A percentile compares a stretch with the other conserved stretches of the same genome.
Conservation (phyloP, 2,888 invertebrate species). For the Chymomyza procnemis region DNA sequence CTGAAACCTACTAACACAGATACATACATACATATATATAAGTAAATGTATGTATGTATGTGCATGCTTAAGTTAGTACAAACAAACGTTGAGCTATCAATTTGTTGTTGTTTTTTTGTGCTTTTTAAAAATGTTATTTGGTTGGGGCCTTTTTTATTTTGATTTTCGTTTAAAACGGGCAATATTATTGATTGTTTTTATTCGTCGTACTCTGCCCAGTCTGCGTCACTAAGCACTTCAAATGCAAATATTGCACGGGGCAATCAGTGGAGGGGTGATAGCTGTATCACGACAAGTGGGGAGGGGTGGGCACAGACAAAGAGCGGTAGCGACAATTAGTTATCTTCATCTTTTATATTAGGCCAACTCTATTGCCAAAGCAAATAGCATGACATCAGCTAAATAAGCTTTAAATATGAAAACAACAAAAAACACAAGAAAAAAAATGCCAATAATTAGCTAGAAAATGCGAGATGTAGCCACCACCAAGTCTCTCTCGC, state of each 20-base stretch:
- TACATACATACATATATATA: too few relatives aligned
- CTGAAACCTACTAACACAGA: background rate
- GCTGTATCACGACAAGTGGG: too few relatives aligned
- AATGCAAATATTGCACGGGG: background rate
- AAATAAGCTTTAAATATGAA: constrained; percentile 27
- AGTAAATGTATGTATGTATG: too few relatives aligned
- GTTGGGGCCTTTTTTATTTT: constrained; percentile 26
- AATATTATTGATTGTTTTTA: constrained; percentile 50
- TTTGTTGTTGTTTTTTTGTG: background rate
- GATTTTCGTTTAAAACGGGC: constrained; percentile 41
- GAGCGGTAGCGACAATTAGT: background rate
- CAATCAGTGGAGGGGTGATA: too few relatives aligned
- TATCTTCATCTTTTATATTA: constrained; percentile 23
- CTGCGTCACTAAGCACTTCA: constrained; percentile 40
- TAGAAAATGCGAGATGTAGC: constrained; percentile 27
- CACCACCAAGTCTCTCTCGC: background rate
- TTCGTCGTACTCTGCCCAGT: constrained; percentile 10
- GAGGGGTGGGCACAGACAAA: constrained; percentile 3
- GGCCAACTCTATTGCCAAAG: constrained; percentile 29
- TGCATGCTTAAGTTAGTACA: background rate
- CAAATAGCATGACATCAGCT: constrained; percentile 57
- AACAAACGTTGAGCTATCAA: background rate
- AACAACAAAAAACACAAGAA: constrained; percentile 9
- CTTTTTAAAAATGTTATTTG: background rate
- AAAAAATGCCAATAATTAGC: constrained; percentile 35